Percentiles rank a stretch among this genome's conserved stretches.
Evolutionary conservation across 2,888 invertebrate species (phyloP).

Genomic region (Apeira syringaria): DNA sequence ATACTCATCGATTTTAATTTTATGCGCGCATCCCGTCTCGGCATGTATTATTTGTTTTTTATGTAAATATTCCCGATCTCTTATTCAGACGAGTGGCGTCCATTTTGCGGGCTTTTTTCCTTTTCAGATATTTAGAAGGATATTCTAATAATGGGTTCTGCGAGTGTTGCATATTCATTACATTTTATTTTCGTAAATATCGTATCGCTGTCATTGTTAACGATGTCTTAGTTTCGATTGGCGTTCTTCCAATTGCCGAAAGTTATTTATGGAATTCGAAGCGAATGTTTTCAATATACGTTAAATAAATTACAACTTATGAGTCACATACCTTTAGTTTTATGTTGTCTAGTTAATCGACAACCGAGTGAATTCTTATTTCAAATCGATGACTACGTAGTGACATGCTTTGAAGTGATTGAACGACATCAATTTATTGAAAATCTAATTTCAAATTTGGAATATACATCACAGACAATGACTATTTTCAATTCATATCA

Average conservation of each 20-base stretch:
- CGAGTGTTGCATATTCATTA: slow-evolving; percentile 49
- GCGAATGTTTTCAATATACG: slow-evolving; percentile 7
- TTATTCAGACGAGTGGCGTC: slow-evolving; percentile 71
- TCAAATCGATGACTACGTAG: too few species aligned
- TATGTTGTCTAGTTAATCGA: too few species aligned
- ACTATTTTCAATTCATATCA: too few species aligned
- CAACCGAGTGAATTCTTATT: too few species aligned
- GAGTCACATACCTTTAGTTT: too few species aligned
- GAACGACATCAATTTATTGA: too few species aligned
- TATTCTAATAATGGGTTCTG: slow-evolving; percentile 59
- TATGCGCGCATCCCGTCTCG: slow-evolving; percentile 81
- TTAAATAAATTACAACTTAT: slow-evolving; percentile 8
- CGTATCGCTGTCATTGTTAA: slow-evolving; percentile 29
- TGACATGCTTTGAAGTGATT: too few species aligned
- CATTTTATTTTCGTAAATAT: slow-evolving; percentile 24
- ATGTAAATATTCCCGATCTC: slow-evolving; percentile 78
- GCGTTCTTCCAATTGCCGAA: slow-evolving; percentile 27
- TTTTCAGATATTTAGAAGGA: slow-evolving; percentile 65
- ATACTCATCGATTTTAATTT: slow-evolving; percentile 83
- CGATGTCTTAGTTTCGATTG: slow-evolving; percentile 31
- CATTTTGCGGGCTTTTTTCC: slow-evolving; percentile 63
- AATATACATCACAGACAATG: too few species aligned
- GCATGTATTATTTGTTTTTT: slow-evolving; percentile 79
- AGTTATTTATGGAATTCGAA: slow-evolving; percentile 27
- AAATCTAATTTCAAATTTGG: too few species aligned